Evolutionary conservation across 2,888 invertebrate genomes (phyloP).

Genomic region (Bruchidius siliquastri): DNA sequence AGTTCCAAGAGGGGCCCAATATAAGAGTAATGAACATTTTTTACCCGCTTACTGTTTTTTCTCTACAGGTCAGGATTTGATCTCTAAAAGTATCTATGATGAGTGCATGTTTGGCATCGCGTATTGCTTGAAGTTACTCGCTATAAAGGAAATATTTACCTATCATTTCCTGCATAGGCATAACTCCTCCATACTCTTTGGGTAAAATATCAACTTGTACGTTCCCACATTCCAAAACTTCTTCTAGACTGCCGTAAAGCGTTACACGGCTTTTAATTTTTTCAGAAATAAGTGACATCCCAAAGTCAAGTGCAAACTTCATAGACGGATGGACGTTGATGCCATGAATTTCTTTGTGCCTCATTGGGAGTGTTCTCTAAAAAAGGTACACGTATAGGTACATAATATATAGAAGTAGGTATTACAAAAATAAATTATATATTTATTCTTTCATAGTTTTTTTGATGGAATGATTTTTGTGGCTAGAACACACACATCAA

Average conservation of each 20-base stretch:
- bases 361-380: slow-evolving; percentile 70
- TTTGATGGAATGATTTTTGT: too few relatives aligned
- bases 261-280: slow-evolving; percentile 69
- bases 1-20: too few relatives aligned
- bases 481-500: too few relatives aligned
- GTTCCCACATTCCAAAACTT: slow-evolving; percentile 46
- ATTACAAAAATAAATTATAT: too few relatives aligned
- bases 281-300: slow-evolving; percentile 70
- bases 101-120: too few relatives aligned
- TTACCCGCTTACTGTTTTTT: too few relatives aligned
- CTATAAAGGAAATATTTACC: slow-evolving; percentile 49
- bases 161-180: slow-evolving; percentile 80
- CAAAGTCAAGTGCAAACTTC: slow-evolving; percentile 72
- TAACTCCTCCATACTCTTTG: slow-evolving; percentile 77
- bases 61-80: too few relatives aligned
- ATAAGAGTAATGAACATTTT: too few relatives aligned
- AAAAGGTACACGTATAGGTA: slow-evolving; percentile 20
- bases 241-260: slow-evolving; percentile 60
- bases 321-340: slow-evolving; percentile 70
- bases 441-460: too few relatives aligned
- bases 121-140: too few relatives aligned
- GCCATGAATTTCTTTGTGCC: slow-evolving; percentile 75
- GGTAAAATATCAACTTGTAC: slow-evolving; percentile 56
- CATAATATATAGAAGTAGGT: too few relatives aligned
- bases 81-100: too few relatives aligned